Evolutionary conservation across 1,140 invertebrate species (phyloP).

Genomic region (Belonocnema kinseyi): DNA sequence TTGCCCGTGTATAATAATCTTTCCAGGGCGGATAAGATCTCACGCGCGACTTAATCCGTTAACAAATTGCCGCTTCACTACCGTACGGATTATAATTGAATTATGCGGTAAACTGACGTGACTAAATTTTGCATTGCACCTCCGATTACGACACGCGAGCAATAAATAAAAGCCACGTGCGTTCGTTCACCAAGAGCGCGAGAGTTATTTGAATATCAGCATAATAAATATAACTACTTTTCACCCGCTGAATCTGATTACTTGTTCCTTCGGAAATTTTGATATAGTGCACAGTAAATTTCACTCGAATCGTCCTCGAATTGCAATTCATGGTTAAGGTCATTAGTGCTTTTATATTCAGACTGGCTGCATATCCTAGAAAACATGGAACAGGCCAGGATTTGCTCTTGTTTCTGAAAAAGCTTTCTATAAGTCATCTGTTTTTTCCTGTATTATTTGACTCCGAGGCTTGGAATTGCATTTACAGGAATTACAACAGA

Average conservation of each 20-base stretch:
- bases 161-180: conserved; percentile 23
- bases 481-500: background rate
- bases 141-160: conserved; percentile 22
- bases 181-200: background rate
- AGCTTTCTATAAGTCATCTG: no score
- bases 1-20: background rate
- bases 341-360: no score
- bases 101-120: conserved; percentile 27
- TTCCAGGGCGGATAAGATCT: background rate
- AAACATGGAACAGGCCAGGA: no score
- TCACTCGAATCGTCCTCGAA: no score
- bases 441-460: no score
- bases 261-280: no score
- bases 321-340: no score
- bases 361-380: no score
- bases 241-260: no score
- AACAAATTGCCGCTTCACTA: conserved; percentile 25
- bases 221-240: conserved; percentile 1
- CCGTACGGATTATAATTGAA: conserved; percentile 25
- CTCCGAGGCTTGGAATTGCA: background rate
- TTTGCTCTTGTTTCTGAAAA: no score
- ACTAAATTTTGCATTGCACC: conserved; percentile 6
- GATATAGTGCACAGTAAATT: no score
- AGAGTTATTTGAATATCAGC: conserved; percentile 6
- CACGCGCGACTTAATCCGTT: conserved; percentile 14